Evolutionary conservation across 1,140 invertebrate species (phyloP).

Genomic region (Alviniconcha marisindica): DNA sequence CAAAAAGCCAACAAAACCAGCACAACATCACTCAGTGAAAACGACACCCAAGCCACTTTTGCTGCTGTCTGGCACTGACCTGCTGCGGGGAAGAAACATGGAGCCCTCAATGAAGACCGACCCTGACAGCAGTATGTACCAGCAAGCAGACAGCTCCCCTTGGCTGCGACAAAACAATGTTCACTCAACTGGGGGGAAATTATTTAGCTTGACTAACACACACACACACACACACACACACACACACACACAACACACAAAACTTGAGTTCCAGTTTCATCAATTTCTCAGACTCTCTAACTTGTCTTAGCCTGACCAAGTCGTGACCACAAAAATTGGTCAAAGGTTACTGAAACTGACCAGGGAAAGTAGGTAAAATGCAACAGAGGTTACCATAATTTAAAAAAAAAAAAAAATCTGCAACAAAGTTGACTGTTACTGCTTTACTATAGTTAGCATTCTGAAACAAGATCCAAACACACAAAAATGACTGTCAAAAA

Average conservation of each 20-base stretch:
- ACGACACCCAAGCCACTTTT: neutral
- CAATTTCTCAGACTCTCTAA: too few species aligned
- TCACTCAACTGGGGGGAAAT: too few species aligned
- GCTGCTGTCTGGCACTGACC: conserved; percentile 78
- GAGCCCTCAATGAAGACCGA: conserved; percentile 93
- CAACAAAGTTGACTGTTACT: too few species aligned
- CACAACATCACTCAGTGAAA: neutral
- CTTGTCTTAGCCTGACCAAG: too few species aligned
- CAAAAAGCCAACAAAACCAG: neutral
- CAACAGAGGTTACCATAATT: too few species aligned
- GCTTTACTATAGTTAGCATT: too few species aligned
- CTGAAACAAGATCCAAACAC: neutral
- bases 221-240: neutral
- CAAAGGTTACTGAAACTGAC: too few species aligned
- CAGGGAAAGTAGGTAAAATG: too few species aligned
- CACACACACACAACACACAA: neutral
- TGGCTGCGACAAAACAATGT: too few species aligned
- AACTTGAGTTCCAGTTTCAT: neutral
- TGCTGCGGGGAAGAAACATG: conserved; percentile 89
- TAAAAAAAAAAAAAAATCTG: too few species aligned
- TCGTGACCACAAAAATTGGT: too few species aligned
- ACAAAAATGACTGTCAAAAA: neutral
- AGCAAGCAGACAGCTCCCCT: conserved; percentile 87
- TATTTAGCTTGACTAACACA: too few species aligned
- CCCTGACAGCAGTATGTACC: conserved; percentile 90